phyloP scores from a whole-genome alignment of 92 coral and sea anemone genomes.

The Zoanthus sansibaricus region DNA sequence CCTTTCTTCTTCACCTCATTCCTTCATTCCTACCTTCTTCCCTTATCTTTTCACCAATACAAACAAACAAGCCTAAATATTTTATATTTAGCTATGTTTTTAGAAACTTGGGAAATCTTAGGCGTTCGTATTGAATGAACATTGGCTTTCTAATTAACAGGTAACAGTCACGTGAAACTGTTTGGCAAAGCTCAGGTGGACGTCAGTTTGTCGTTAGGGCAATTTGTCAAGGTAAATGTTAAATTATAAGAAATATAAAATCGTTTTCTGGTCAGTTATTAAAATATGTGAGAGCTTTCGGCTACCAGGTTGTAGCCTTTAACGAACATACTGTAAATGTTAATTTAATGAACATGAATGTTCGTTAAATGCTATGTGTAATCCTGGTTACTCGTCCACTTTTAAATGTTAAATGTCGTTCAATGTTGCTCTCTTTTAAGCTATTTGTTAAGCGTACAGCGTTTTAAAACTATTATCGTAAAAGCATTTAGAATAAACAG shows the following conservation, averaged over 20 bases:
- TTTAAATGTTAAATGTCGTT: neutral
- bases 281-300: too few species aligned
- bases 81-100: neutral
- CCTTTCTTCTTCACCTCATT: too few species aligned
- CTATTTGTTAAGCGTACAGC: too few species aligned
- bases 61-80: neutral
- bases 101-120: neutral
- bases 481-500: too few species aligned
- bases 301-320: too few species aligned
- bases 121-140: neutral
- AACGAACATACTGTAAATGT: too few species aligned
- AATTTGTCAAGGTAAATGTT: constrained; percentile 80
- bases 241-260: neutral
- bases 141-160: constrained; percentile 1
- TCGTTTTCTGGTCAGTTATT: neutral
- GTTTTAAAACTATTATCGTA: too few species aligned
- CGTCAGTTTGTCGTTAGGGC: constrained; percentile 93
- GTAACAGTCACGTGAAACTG: constrained; percentile 83
- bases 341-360: too few species aligned
- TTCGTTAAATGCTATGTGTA: too few species aligned
- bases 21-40: too few species aligned
- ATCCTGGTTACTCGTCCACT: too few species aligned
- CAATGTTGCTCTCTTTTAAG: neutral
- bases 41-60: neutral
- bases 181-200: constrained; percentile 97